A percentile compares a stretch with the other conserved stretches of the same genome.
These are phyloP conservation scores for Suricata suricatta DNA, from an alignment of 2,113 vertebrate species.

Conservation along the genomic window DNA sequence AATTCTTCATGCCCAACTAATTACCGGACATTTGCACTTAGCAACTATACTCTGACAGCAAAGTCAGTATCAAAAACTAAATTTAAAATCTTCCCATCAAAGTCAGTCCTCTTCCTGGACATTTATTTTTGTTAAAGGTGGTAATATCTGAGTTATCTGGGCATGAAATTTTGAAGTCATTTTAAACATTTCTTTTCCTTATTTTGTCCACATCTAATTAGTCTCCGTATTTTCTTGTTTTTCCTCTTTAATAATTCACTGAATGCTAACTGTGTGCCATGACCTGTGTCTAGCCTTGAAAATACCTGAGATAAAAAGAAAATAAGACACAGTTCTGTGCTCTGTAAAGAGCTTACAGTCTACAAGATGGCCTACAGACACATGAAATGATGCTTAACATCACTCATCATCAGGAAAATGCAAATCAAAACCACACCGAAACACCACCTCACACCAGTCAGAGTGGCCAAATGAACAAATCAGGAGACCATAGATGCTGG, in stretches of 20 bases:
- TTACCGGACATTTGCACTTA: constrained; percentile 11
- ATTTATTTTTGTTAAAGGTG: background rate
- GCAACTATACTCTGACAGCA: background rate
- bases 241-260: constrained; percentile 28
- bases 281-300: background rate
- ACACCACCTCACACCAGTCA: too few relatives aligned
- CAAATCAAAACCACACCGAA: too few relatives aligned
- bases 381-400: too few relatives aligned
- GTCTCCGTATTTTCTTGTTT: constrained; percentile 46
- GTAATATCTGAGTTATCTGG: background rate
- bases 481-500: too few relatives aligned
- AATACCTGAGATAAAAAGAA: background rate
- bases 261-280: background rate
- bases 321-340: background rate
- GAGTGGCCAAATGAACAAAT: too few relatives aligned
- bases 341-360: background rate
- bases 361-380: background rate
- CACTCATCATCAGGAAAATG: too few relatives aligned
- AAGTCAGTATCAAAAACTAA: constrained; percentile 42
- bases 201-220: background rate
- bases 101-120: background rate
- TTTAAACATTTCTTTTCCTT: constrained; percentile 28
- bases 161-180: constrained; percentile 22
- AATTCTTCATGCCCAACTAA: constrained; percentile 36
- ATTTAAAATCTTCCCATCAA: background rate